Percentiles rank a stretch among this genome's conserved stretches.
phyloP scores from a whole-genome alignment of 1,140 invertebrate genomes.

The Macrobrachium nipponense region DNA sequence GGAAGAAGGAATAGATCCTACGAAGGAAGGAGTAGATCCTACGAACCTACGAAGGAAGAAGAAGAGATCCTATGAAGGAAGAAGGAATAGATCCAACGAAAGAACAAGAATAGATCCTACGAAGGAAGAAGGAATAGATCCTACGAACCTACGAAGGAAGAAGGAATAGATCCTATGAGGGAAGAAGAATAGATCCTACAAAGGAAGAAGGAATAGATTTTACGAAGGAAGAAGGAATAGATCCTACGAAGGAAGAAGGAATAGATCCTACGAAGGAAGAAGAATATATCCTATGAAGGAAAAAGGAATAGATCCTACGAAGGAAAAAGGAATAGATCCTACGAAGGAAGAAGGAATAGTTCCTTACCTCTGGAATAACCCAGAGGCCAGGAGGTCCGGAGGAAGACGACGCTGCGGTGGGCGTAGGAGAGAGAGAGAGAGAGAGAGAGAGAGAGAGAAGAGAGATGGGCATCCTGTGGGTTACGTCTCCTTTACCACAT shows the following conservation, averaged over 20 bases:
- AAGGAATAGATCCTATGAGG: not conserved
- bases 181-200: not conserved
- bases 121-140: not conserved
- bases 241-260: not conserved
- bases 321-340: not conserved
- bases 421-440: conserved; percentile 11
- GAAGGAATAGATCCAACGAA: not conserved
- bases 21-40: not conserved
- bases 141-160: not conserved
- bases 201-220: not conserved
- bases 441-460: conserved; percentile 27
- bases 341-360: not conserved
- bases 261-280: not conserved
- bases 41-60: not conserved
- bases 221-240: not conserved
- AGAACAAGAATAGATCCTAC: too few species aligned
- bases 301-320: not conserved
- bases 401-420: not conserved
- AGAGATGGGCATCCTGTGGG: conserved; percentile 5
- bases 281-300: not conserved
- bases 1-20: not conserved
- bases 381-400: not conserved
- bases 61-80: not conserved
- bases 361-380: not conserved
- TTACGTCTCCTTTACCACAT: conserved; percentile 34